Evolutionary conservation across 2,888 invertebrate species (phyloP).

Genomic region (Ptilodon capucinus): DNA sequence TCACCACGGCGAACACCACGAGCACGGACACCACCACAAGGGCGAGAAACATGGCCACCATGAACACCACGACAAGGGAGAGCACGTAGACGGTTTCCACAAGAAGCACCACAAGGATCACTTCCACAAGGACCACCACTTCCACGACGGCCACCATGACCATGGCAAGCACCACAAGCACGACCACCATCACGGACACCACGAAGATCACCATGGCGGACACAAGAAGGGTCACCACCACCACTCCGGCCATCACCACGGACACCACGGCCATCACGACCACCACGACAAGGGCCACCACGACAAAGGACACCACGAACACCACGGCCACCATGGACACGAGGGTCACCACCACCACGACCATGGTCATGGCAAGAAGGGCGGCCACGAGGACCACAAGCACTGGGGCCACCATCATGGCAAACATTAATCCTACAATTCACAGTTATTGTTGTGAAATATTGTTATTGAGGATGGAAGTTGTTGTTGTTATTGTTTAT

Average conservation of each 20-base stretch:
- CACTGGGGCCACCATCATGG: slow-evolving; percentile 86
- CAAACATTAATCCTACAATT: slow-evolving; percentile 60
- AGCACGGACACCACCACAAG: slow-evolving; percentile 89
- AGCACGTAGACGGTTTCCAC: slow-evolving; percentile 91
- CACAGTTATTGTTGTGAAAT: slow-evolving; percentile 32
- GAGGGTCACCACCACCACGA: slow-evolving; percentile 88
- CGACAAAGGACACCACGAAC: slow-evolving; percentile 90
- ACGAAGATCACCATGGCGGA: slow-evolving; percentile 87
- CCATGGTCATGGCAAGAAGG: slow-evolving; percentile 90
- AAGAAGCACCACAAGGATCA: slow-evolving; percentile 94
- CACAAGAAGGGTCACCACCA: slow-evolving; percentile 92
- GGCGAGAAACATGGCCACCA: slow-evolving; percentile 91
- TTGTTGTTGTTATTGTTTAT: slow-evolving; percentile 60
- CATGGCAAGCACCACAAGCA: slow-evolving; percentile 92
- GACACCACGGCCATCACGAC: slow-evolving; percentile 90
- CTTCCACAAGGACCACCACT: slow-evolving; percentile 93
- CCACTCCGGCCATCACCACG: slow-evolving; percentile 89
- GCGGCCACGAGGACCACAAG: slow-evolving; percentile 87
- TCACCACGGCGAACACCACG: slow-evolving; percentile 89
- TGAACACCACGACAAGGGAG: slow-evolving; percentile 92
- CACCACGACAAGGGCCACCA: slow-evolving; percentile 91
- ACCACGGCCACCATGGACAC: slow-evolving; percentile 90
- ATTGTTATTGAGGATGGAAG: slow-evolving; percentile 56
- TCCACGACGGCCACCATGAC: slow-evolving; percentile 93
- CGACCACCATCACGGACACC: slow-evolving; percentile 88